Evolutionary conservation across 2,113 vertebrate genomes (phyloP).

Genomic region (Rhinogobius similis): DNA sequence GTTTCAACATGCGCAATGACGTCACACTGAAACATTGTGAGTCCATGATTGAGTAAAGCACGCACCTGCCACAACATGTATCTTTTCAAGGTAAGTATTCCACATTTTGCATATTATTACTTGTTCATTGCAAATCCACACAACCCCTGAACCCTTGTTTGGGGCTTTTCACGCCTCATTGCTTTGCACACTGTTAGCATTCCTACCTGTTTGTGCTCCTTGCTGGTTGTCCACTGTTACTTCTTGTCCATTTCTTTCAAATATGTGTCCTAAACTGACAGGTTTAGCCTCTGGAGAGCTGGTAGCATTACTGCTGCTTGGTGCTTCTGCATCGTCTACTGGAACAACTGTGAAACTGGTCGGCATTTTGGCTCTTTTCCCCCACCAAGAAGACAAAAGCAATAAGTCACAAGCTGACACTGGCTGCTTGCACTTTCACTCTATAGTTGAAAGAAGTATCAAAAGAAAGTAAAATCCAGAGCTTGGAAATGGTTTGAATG

Average conservation of each 20-base stretch:
- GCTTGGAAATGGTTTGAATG: not conserved
- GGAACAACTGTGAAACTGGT: constrained; percentile 73
- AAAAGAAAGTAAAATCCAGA: not conserved
- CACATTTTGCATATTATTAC: not conserved
- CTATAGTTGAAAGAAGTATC: not conserved
- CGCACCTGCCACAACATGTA: constrained; percentile 30
- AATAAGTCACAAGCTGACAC: not conserved
- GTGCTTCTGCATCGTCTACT: constrained; percentile 57
- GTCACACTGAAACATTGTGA: not conserved
- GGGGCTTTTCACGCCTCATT: not conserved
- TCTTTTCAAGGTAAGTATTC: constrained; percentile 14
- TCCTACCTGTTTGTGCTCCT: constrained; percentile 48
- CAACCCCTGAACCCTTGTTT: not conserved
- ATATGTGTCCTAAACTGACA: constrained; percentile 46
- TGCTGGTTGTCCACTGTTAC: constrained; percentile 18
- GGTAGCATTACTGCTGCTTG: not conserved
- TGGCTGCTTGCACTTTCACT: constrained; percentile 6
- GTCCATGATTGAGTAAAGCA: not conserved
- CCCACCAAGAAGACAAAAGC: not conserved
- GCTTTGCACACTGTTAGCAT: not conserved
- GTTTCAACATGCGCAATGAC: constrained; percentile 36
- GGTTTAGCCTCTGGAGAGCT: constrained; percentile 28
- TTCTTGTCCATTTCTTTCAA: constrained; percentile 25
- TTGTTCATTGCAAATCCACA: constrained; percentile 1
- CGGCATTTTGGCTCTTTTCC: constrained; percentile 59